Conservation (phyloP, 2,888 invertebrate species). For the Carcina quercana region DNA sequence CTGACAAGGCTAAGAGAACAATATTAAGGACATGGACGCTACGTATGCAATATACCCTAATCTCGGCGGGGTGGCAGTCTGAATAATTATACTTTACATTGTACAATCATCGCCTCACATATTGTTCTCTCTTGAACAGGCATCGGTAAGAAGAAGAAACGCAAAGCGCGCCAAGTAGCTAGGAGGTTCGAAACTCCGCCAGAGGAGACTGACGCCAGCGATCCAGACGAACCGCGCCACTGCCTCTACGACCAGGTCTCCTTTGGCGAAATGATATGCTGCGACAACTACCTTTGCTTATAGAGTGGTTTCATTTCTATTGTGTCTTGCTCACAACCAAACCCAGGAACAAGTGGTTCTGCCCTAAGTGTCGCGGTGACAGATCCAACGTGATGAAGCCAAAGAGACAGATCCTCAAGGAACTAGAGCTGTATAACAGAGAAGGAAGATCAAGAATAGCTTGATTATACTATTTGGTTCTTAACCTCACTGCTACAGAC, state of each 20-base stretch:
- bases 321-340: constrained; percentile 94
- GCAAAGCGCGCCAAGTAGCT: constrained; percentile 73
- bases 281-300: constrained; percentile 98
- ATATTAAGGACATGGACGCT: no score
- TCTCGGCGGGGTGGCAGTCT: no score
- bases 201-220: constrained; percentile 88
- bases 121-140: no score
- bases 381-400: constrained; percentile 94
- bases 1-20: no score
- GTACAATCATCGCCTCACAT: no score
- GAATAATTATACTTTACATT: no score
- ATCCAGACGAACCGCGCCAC: constrained; percentile 97
- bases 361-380: constrained; percentile 97
- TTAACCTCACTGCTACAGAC: no score
- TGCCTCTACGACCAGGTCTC: constrained; percentile 97
- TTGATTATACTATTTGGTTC: no score
- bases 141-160: constrained; percentile 83
- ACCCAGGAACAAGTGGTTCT: constrained; percentile 99
- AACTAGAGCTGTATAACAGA: constrained; percentile 91
- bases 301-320: constrained; percentile 99
- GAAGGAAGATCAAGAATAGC: constrained; percentile 91
- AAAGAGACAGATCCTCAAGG: constrained; percentile 91
- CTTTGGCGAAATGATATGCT: constrained; percentile 99
- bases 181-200: constrained; percentile 90
- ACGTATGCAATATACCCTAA: no score